Base-by-base conservation (phyloP, 1,140 invertebrate genomes). In the Drosophila miranda region DNA sequence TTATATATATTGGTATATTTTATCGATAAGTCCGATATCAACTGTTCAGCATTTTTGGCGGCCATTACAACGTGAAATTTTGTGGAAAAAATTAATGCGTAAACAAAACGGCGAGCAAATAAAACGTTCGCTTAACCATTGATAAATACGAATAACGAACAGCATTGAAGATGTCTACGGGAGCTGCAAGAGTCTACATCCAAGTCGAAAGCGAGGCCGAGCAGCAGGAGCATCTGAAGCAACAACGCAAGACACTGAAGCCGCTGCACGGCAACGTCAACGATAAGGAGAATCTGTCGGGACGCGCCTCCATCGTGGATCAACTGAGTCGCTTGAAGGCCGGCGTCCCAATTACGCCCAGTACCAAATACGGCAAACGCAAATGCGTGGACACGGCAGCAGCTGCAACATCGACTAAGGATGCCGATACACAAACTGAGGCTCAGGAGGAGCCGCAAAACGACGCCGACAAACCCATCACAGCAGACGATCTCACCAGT, bases 211-310 rank as follows among this genome's bases (percentile, higher is more conserved):
- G 89, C 55, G 82, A 90, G 50, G 82, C 91, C 52, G 91, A 92
- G 74, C 89, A 92, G 66, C 89, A 92, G 84, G 91, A 92, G 76
- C 92, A 92, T 80, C 48, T 91, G n/a, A 92, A 90, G 77, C 92
- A 90, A 67, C 89, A 86, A 52, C 74, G 93, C 78, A 93, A 93
- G 91, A 92, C 92, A 45, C 90, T 94, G 19, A 93, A 93, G 86
- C 90, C 91, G 62, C 78, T 94, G 55, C 93, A 94, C 83, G 92
- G 92, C 48, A 84, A 92, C 74, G 93, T 93, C 50, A 92, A 79
- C 41, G 92, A 94, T 74, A 94, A 94, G 84, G 93, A 94, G 87
- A 94, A 94, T 54, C 79, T 94, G 21, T 92, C 93, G 60, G 93
- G 87, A 52, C 82, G 78, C 51, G 58, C 74, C 50, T 84, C 86